These are phyloP conservation scores for Lamprologus ornatipinnis DNA, from an alignment of 2,113 vertebrate genomes.

Conservation along the genomic window DNA sequence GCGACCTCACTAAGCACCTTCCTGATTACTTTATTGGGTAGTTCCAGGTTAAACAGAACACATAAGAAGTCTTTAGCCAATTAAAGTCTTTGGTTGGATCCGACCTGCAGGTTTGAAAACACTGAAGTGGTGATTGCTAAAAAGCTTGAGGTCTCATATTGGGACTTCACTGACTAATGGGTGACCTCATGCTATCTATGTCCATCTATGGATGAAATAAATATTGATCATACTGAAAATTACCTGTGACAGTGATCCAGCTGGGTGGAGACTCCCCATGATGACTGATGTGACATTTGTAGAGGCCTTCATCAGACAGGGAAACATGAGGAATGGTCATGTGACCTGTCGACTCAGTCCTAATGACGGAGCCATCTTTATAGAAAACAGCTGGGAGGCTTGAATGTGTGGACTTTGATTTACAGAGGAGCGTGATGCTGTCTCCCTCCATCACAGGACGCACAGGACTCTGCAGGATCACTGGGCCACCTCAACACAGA, in stretches of 20 bases:
- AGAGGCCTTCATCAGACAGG: background rate
- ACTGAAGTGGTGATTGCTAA: background rate
- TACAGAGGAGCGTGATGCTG: background rate
- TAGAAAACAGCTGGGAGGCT: fast-evolving
- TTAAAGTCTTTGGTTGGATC: background rate
- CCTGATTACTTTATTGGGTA: background rate
- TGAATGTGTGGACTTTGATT: fast-evolving
- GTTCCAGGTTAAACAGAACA: background rate
- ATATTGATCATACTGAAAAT: background rate
- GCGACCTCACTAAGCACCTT: background rate
- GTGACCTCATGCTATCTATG: background rate
- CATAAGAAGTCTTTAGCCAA: background rate
- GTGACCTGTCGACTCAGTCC: fast-evolving
- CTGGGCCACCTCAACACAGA: background rate
- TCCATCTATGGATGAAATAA: background rate
- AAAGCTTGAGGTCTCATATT: background rate
- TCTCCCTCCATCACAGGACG: background rate
- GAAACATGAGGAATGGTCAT: background rate
- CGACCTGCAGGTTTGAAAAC: background rate
- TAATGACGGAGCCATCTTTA: fast-evolving
- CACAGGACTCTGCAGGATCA: background rate
- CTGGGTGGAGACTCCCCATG: background rate
- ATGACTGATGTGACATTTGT: background rate
- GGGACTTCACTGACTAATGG: background rate
- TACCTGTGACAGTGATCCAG: background rate